These are phyloP conservation scores for Saccostrea glomerata DNA, from an alignment of 1,140 invertebrate species.

Conservation along the genomic window DNA sequence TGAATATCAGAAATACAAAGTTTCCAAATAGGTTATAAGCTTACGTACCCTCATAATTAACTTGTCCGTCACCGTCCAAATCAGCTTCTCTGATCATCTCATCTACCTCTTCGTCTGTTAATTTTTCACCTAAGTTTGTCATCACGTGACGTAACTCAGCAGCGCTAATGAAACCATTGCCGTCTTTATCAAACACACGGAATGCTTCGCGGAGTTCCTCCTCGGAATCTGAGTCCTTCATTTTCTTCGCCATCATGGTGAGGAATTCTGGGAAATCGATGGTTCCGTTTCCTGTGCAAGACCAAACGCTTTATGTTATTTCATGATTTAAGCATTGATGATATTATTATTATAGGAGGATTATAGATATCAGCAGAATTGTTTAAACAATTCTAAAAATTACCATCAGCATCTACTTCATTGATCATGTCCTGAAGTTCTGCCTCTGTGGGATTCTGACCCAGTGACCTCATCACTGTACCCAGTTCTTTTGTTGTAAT, in stretches of 20 bases:
- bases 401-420: slow-evolving; percentile 28
- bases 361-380: no score
- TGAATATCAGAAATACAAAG: no score
- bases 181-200: slow-evolving; percentile 84
- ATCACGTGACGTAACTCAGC: slow-evolving; percentile 50
- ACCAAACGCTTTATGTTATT: no score
- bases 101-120: slow-evolving; percentile 78
- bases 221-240: slow-evolving; percentile 99
- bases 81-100: slow-evolving; percentile 94
- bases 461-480: slow-evolving; percentile 98
- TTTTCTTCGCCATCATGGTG: slow-evolving; percentile 99
- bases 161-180: slow-evolving; percentile 81
- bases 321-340: no score
- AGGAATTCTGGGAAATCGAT: slow-evolving; percentile 97
- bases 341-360: no score
- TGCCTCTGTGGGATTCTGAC: slow-evolving; percentile 77
- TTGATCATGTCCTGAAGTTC: slow-evolving; percentile 59
- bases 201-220: slow-evolving; percentile 97
- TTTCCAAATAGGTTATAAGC: background rate
- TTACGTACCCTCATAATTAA: slow-evolving; percentile 1
- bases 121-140: slow-evolving; percentile 83
- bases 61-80: slow-evolving; percentile 28
- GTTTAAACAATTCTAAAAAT: background rate
- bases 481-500: slow-evolving; percentile 95
- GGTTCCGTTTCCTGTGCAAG: slow-evolving; percentile 35